A percentile compares a stretch with the other conserved stretches of the same genome.
phyloP scores from a whole-genome alignment of 2,888 invertebrate species.

The Cephus pygmeus region DNA sequence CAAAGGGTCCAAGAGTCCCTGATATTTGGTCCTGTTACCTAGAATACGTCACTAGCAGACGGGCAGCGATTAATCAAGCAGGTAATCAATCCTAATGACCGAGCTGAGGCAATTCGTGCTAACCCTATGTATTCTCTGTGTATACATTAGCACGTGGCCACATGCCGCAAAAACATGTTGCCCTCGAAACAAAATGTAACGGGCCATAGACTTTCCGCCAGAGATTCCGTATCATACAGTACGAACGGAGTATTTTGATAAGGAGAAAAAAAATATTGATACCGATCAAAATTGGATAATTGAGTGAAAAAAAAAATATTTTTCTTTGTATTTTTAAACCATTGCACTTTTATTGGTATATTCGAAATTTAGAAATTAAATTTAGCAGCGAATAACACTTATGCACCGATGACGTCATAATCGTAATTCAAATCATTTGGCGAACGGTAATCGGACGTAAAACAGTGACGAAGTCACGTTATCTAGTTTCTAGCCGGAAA shows the following conservation, averaged over 20 bases:
- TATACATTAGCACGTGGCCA: not conserved
- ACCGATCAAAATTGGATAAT: not conserved
- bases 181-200: not conserved
- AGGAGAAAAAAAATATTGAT: not conserved
- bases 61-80: conserved; percentile 48
- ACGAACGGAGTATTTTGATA: not conserved
- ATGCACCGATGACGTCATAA: not conserved
- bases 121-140: not conserved
- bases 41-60: conserved; percentile 42
- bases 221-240: not conserved
- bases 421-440: not conserved
- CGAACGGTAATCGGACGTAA: not conserved
- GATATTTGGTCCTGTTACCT: not conserved
- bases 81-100: conserved; percentile 53
- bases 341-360: not conserved
- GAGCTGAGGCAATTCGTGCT: conserved; percentile 15
- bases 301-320: not conserved
- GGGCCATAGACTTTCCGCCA: not conserved
- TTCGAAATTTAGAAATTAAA: not conserved
- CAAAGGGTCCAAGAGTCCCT: not conserved
- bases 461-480: too few species aligned
- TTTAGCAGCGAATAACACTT: not conserved
- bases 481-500: too few species aligned
- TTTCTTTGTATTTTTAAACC: not conserved
- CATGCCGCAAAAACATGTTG: not conserved